Evolutionary conservation across 2,113 vertebrate species (phyloP).

Genomic region (Grammomys surdaster): DNA sequence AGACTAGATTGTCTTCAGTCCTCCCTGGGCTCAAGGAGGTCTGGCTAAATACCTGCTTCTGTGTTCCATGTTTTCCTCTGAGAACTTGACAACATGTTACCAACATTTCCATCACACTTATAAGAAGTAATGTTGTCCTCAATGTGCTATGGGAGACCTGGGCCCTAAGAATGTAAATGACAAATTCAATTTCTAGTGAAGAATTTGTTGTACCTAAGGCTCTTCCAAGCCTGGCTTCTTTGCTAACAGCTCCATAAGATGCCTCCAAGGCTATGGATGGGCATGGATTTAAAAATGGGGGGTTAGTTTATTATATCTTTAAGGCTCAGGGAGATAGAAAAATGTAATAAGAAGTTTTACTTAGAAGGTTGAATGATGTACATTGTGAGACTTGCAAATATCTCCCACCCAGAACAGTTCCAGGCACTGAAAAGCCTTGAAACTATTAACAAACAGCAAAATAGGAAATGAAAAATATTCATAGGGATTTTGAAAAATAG

Average conservation of each 20-base stretch:
- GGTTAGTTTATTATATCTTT: conserved; percentile 53
- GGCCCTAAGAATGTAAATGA: not conserved
- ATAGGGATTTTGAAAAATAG: conserved; percentile 69
- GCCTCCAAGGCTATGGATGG: not conserved
- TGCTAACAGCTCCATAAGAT: not conserved
- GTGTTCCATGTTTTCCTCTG: conserved; percentile 22
- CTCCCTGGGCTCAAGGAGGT: not conserved
- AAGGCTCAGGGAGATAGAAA: conserved; percentile 42
- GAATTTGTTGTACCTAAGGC: not conserved
- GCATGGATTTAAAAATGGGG: not conserved
- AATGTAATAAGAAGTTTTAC: conserved; percentile 65
- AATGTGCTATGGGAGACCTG: conserved; percentile 47
- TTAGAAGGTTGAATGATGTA: conserved; percentile 59
- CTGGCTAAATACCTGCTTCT: conserved; percentile 22
- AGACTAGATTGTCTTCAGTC: conserved; percentile 41
- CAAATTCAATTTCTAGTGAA: not conserved
- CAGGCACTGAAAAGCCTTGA: conserved; percentile 66
- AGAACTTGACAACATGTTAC: conserved; percentile 59
- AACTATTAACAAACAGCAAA: conserved; percentile 69
- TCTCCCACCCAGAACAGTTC: conserved; percentile 52
- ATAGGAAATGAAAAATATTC: conserved; percentile 80
- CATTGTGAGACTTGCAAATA: conserved; percentile 64
- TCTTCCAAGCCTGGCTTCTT: not conserved
- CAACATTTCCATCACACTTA: not conserved
- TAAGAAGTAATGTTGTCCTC: not conserved